These are phyloP conservation scores for Cavia porcellus DNA, from an alignment of 2,113 vertebrate species.

Conservation along the genomic window DNA sequence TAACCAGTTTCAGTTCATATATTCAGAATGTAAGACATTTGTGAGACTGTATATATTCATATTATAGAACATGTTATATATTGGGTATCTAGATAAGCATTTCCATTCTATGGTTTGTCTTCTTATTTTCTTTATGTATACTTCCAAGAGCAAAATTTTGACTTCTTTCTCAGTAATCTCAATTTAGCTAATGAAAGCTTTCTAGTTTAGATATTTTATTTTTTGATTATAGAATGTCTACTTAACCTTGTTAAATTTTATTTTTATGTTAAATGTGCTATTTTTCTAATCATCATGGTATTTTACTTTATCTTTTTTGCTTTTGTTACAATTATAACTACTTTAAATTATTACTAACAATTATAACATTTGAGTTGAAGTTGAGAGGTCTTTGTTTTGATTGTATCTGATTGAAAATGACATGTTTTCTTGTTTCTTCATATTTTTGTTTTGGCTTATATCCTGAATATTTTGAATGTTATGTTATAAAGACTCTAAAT, in stretches of 20 bases:
- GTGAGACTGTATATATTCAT: not conserved
- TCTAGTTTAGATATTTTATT: not conserved
- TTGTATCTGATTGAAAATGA: not conserved
- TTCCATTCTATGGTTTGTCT: not conserved
- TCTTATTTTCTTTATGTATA: not conserved
- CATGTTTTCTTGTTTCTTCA: not conserved
- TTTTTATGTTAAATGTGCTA: not conserved
- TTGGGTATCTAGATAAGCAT: not conserved
- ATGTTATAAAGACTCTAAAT: not conserved
- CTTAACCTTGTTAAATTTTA: not conserved
- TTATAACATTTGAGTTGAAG: not conserved
- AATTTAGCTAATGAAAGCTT: not conserved
- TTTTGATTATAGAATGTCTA: constrained; percentile 12
- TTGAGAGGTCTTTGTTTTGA: not conserved
- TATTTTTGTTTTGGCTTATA: constrained; percentile 1
- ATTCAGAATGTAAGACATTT: constrained; percentile 14
- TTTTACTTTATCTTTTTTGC: not conserved
- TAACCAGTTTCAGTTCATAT: not conserved
- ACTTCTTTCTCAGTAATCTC: not conserved
- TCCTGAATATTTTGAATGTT: not conserved
- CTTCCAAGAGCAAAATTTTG: constrained; percentile 1
- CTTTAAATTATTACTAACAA: not conserved
- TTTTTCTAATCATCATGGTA: not conserved
- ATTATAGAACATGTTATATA: not conserved
- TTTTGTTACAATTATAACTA: not conserved